These are phyloP conservation scores for Cryptotermes secundus DNA, from an alignment of 1,140 invertebrate genomes.

Conservation along the genomic window DNA sequence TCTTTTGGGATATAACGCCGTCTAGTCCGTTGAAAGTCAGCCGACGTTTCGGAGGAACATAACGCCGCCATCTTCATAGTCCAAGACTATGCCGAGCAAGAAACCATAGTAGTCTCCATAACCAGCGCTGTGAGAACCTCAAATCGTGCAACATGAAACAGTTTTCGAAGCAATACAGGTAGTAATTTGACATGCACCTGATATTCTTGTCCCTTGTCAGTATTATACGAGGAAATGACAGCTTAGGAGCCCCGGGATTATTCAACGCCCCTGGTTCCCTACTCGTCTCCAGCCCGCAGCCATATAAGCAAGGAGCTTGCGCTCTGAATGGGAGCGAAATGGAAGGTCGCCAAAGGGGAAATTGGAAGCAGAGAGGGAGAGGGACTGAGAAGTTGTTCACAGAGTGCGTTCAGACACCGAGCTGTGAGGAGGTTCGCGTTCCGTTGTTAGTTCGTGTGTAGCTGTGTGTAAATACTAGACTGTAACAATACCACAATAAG, in stretches of 20 bases:
- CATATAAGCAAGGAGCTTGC: not conserved
- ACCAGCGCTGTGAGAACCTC: too few species aligned
- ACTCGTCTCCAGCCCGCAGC: not conserved
- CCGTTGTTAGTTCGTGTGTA: not conserved
- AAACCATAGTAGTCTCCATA: too few species aligned
- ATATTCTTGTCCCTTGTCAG: not conserved
- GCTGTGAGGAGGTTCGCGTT: not conserved
- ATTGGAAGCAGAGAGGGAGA: not conserved
- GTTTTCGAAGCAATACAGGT: not conserved
- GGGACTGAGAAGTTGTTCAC: not conserved
- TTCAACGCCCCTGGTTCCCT: not conserved
- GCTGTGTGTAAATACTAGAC: not conserved
- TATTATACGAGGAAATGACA: too few species aligned
- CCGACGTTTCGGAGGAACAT: too few species aligned
- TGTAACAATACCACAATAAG: not conserved
- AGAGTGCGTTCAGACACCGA: not conserved
- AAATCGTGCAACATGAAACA: not conserved
- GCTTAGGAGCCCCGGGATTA: too few species aligned
- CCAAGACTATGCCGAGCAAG: too few species aligned
- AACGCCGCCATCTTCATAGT: too few species aligned
- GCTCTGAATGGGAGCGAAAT: not conserved
- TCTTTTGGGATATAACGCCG: too few species aligned
- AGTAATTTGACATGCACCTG: not conserved
- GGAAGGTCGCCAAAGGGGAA: not conserved
- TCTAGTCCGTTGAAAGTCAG: too few species aligned